Evolutionary conservation across 2,888 invertebrate species (phyloP), one percentile per base, ranked within the genome.

Genomic region (Apotomis capreana): DNA sequence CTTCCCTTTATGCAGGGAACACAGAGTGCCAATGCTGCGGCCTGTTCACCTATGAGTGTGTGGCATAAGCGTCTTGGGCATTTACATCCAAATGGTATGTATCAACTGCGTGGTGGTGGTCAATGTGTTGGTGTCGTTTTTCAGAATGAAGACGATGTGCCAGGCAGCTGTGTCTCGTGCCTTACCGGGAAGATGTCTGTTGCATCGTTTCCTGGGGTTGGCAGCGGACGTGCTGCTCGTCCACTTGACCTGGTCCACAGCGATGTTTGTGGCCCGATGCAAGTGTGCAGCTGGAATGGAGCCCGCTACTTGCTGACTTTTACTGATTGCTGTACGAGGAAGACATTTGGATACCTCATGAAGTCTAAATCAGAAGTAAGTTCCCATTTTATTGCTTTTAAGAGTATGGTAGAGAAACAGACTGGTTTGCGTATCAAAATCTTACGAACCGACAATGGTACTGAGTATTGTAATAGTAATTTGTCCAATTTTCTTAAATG

Each of bases 351-450:
- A 6, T 68, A 68, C 12, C 60, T 68, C 4, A 52, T 68, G 52
- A 59, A 59, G 59, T 26, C n/a, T n/a, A 74, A 74, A 57, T 60
- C 68, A 3, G 68, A 74, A 9, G 74, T 74, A 40, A 64, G 57
- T 46, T 54, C 49, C 26, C 12, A 52, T 60, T 74, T 74, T 60
- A 55, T 69, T 40, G 9, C 0, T n/a, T 72, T 74, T 64, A 68
- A 68, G 40, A 49, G 0, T 46, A 5, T 64, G 8, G 68, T 70
- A 12, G 71, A 71, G 8, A 74, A 71, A 49, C 69, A 74, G 44
- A 52, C 59, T 13, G 69, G 69, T 36, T 54, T 63, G 8, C 13
- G 12, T 3, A 70, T 74, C 10, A 59, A 67, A 51, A 36, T 58
- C n/a, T 49, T 67, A 12, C 36, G 67, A n/a, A 58, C 49, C 12